Evolutionary conservation across 1,140 invertebrate species (phyloP).

Genomic region (Musca vetustissima): DNA sequence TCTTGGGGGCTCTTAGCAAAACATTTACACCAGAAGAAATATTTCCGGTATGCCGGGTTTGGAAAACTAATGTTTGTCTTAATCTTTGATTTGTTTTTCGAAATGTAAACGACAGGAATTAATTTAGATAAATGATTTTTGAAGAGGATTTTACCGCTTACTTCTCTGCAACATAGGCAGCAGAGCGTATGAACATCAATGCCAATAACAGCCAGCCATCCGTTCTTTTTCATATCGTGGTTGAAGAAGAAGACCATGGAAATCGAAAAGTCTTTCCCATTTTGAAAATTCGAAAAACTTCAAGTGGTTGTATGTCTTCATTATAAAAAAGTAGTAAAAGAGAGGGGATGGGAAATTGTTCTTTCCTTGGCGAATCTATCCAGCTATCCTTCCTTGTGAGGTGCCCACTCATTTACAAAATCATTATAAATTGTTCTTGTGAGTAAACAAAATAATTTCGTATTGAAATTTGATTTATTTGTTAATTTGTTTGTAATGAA

Average conservation of each 20-base stretch:
- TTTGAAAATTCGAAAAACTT: no score
- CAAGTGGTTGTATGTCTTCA: neutral
- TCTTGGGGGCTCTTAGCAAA: no score
- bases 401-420: neutral
- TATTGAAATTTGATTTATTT: conserved; percentile 57
- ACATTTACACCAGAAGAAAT: no score
- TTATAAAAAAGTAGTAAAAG: neutral
- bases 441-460: conserved; percentile 47
- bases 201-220: no score
- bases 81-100: conserved; percentile 55
- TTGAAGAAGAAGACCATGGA: no score
- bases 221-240: no score
- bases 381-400: no score
- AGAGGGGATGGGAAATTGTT: no score
- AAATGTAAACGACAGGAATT: conserved; percentile 58
- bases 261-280: no score
- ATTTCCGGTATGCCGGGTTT: conserved; percentile 21
- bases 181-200: neutral
- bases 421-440: conserved; percentile 29
- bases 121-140: conserved; percentile 57
- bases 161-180: neutral
- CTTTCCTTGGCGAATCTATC: no score
- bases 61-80: conserved; percentile 53
- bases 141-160: conserved; percentile 40
- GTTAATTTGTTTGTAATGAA: conserved; percentile 57